Conservation (phyloP, 2,113 vertebrate genomes). For the Odocoileus virginianus region DNA sequence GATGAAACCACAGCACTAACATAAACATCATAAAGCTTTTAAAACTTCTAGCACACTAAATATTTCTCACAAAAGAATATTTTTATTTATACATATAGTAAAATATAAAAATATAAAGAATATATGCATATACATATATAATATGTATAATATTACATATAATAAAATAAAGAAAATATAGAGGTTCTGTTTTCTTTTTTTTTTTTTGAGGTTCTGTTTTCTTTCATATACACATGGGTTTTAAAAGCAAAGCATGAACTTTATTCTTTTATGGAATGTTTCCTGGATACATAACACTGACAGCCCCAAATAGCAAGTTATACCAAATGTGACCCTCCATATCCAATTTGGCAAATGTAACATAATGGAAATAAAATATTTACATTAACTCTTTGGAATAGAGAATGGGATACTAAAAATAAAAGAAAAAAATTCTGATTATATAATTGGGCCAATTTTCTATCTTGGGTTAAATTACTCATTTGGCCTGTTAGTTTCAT, state of each 20-base stretch:
- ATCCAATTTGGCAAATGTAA: not conserved
- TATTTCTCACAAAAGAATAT: not conserved
- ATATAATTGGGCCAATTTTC: not conserved
- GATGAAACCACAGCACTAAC: not conserved
- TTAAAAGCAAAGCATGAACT: not conserved
- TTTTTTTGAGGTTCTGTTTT: not conserved
- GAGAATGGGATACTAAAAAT: not conserved
- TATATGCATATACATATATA: not conserved
- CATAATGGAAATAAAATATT: not conserved
- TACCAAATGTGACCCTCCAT: not conserved
- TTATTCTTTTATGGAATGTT: not conserved
- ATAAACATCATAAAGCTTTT: conserved; percentile 12
- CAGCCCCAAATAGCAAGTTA: not conserved
- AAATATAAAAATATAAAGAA: not conserved
- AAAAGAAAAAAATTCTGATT: not conserved
- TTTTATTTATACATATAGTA: not conserved
- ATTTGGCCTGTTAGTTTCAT: not conserved
- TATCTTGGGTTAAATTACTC: not conserved
- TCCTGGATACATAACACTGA: not conserved
- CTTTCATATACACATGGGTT: not conserved
- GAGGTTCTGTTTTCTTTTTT: not conserved
- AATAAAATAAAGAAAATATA: not conserved
- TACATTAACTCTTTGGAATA: not conserved
- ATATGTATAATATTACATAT: not conserved
- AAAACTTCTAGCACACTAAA: not conserved